phyloP scores from a whole-genome alignment of 37 sponge, comb jelly and placozoan species.

The Aplysina aerophoba region DNA sequence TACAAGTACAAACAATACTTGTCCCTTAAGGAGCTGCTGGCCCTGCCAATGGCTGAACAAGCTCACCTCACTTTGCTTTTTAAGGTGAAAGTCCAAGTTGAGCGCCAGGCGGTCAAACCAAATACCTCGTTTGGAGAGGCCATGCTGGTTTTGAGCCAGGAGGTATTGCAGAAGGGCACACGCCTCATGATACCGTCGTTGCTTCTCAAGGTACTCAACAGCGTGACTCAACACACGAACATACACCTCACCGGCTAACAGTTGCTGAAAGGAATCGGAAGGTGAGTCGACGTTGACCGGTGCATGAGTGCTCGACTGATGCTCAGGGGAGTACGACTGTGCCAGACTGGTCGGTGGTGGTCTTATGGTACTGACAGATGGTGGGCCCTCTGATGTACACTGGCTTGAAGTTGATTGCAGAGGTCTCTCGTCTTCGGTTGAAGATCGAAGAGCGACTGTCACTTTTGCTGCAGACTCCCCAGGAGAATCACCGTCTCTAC shows the following conservation, averaged over 20 bases:
- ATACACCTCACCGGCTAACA: slow-evolving; percentile 51
- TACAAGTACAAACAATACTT: too few species aligned
- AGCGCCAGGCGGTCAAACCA: slow-evolving; percentile 86
- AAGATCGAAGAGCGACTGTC: too few species aligned
- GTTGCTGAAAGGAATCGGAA: neutral
- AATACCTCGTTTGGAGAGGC: slow-evolving; percentile 25
- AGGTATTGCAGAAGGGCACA: slow-evolving; percentile 53
- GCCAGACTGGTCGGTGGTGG: neutral
- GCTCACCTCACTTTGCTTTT: slow-evolving; percentile 50
- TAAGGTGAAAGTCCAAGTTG: slow-evolving; percentile 79
- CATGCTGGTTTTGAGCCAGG: slow-evolving; percentile 37
- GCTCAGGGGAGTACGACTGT: neutral
- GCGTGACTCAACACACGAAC: slow-evolving; percentile 25
- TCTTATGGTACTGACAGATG: neutral
- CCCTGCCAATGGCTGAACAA: too few species aligned
- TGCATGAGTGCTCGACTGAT: neutral
- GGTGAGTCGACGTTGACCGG: neutral
- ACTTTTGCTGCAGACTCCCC: too few species aligned
- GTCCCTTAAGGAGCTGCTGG: too few species aligned
- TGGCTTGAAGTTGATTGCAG: too few species aligned
- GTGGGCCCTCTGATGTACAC: too few species aligned
- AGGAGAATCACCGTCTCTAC: too few species aligned
- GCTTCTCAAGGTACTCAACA: slow-evolving; percentile 75
- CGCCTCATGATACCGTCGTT: slow-evolving; percentile 54
- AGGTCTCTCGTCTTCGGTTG: too few species aligned